These are phyloP conservation scores for Eupithecia pulchellata DNA, from an alignment of 2,888 invertebrate species.

Conservation along the genomic window DNA sequence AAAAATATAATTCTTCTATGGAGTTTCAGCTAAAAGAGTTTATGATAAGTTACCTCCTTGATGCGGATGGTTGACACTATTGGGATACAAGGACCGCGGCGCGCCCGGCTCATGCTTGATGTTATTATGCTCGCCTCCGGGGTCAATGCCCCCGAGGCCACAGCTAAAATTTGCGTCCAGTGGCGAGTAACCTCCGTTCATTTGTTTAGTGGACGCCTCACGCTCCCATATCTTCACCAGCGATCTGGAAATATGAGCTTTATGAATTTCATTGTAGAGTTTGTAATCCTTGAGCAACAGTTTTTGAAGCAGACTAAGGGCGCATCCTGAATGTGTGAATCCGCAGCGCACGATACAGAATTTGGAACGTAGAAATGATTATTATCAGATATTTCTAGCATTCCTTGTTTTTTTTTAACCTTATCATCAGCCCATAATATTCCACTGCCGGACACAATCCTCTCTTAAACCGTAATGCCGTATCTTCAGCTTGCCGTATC, in stretches of 20 bases:
- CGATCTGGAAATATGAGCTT: slow-evolving; percentile 70
- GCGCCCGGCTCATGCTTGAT: slow-evolving; percentile 76
- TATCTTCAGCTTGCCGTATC: too few relatives aligned
- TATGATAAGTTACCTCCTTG: slow-evolving; percentile 66
- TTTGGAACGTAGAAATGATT: neutral
- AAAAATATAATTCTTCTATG: neutral
- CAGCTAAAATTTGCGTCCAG: slow-evolving; percentile 87
- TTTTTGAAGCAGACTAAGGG: neutral
- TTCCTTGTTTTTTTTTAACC: too few relatives aligned
- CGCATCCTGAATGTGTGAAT: neutral
- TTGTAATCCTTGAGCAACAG: neutral
- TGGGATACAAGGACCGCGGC: slow-evolving; percentile 71
- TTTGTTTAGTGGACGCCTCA: slow-evolving; percentile 85
- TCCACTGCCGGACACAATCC: too few relatives aligned
- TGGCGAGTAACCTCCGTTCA: slow-evolving; percentile 83
- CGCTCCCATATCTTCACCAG: slow-evolving; percentile 94
- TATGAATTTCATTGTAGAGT: neutral
- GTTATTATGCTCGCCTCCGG: slow-evolving; percentile 84
- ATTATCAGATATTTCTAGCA: neutral
- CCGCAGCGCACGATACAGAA: neutral
- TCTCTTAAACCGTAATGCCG: too few relatives aligned
- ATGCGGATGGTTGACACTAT: slow-evolving; percentile 70
- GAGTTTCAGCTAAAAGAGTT: neutral
- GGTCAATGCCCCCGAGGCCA: slow-evolving; percentile 89
- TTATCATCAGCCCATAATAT: too few relatives aligned